Evolutionary conservation across 2,888 invertebrate species (phyloP), one percentile per base, ranked within the genome.

Genomic region (Lamellibrachia columna): DNA sequence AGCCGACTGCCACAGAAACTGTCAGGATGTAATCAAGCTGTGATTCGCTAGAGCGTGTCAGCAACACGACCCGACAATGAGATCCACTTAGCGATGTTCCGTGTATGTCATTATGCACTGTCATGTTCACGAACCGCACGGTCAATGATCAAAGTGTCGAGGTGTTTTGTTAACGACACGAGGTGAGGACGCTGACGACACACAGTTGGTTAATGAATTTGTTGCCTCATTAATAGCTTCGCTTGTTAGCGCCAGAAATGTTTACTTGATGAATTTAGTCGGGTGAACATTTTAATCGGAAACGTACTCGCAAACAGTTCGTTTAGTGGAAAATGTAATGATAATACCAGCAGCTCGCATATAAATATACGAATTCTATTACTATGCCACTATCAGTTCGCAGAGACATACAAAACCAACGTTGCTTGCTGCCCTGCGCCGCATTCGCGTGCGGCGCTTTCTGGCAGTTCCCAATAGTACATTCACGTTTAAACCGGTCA

Each of bases 71-170:
- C 15, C 75, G 22, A 75, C 75, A 75, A 75, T 6, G 22, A 15
- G 75, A 11, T 6, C 75, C 3, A 75, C 75, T 75, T 75, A 75
- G 75, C 75, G 75, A 75, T 75, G 75, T 75, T n/a, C 75, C 75
- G 2, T 15, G 75, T 75, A 75, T 75, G 75, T 75, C 75, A 75
- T 75, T 75, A 75, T 75, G 22, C 2, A 11, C 75, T 15, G 75
- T 75, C 75, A 75, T 75, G 75, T 75, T 22, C 75, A 75, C 22
- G 22, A 75, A 75, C n/a, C n/a, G 75, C 75, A 75, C 75, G 75
- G 22, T 75, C 75, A 75, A 15, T 75, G 75, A 75, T 75, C 75
- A 75, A 75, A 75, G 75, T 75, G 75, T 75, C n/a, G 75, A 75
- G n/a, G 6, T n/a, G 75, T 75, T 75, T 75, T 75, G 75, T 75